A percentile compares a stretch with the other conserved stretches of the same genome.
phyloP scores from a whole-genome alignment of 2,888 invertebrate genomes.

The Tenodera sinensis region DNA sequence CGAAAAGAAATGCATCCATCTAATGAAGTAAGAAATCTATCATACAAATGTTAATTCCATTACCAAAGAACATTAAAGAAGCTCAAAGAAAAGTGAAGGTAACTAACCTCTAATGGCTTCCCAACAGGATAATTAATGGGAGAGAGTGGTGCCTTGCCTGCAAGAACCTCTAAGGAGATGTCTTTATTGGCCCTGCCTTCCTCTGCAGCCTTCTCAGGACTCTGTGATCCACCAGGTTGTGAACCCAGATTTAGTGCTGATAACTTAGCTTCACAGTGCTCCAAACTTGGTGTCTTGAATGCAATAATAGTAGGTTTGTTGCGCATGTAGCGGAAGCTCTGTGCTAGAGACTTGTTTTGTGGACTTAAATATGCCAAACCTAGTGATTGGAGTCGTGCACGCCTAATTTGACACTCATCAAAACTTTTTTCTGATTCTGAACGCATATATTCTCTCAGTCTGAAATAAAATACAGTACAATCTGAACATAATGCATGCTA shows the following conservation, averaged over 20 bases:
- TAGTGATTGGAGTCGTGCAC: slow-evolving; percentile 61
- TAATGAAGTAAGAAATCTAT: neutral
- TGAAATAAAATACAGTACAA: slow-evolving; percentile 42
- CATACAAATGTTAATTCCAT: neutral
- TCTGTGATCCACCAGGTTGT: slow-evolving; percentile 28
- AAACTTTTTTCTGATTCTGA: slow-evolving; percentile 79
- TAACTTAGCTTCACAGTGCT: slow-evolving; percentile 58
- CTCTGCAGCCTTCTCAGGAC: slow-evolving; percentile 52
- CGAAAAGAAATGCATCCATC: neutral
- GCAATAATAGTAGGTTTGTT: slow-evolving; percentile 85
- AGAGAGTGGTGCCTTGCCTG: slow-evolving; percentile 33
- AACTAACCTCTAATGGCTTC: slow-evolving; percentile 75
- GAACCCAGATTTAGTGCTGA: slow-evolving; percentile 15
- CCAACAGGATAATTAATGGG: slow-evolving; percentile 68
- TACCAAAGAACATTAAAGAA: neutral
- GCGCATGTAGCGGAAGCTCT: slow-evolving; percentile 84
- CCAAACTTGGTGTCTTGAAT: slow-evolving; percentile 77
- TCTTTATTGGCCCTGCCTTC: slow-evolving; percentile 52
- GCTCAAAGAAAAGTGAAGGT: neutral
- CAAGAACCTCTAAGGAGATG: neutral
- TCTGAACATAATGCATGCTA: neutral
- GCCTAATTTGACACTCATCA: slow-evolving; percentile 61
- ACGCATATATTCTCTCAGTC: slow-evolving; percentile 66
- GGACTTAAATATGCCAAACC: slow-evolving; percentile 69
- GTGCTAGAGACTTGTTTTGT: slow-evolving; percentile 74